Evolutionary conservation across 1,140 invertebrate species (phyloP).

Genomic region (Drosophila punjabiensis): DNA sequence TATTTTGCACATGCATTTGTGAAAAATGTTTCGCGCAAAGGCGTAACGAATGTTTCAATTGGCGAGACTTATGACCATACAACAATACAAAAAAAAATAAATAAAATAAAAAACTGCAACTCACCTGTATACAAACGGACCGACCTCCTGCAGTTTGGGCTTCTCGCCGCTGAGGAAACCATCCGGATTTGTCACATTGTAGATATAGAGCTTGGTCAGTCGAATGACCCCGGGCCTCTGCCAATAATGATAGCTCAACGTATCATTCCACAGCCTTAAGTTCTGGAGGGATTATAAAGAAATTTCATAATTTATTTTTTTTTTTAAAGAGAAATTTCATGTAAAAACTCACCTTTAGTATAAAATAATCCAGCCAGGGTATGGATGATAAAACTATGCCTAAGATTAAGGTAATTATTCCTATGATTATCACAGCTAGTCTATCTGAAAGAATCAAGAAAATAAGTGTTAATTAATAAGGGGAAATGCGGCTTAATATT

Average conservation of each 20-base stretch:
- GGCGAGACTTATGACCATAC: constrained; percentile 13
- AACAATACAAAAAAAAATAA: neutral
- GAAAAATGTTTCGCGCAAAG: constrained; percentile 49
- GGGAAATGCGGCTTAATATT: neutral
- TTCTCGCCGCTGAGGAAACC: constrained; percentile 93
- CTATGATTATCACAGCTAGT: constrained; percentile 91
- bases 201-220: constrained; percentile 95
- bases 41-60: constrained; percentile 59
- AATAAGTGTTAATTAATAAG: neutral
- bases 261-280: constrained; percentile 93
- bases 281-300: constrained; percentile 87
- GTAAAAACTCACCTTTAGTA: constrained; percentile 89
- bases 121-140: constrained; percentile 94
- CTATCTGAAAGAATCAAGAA: constrained; percentile 89
- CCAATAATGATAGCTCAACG: constrained; percentile 96
- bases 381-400: constrained; percentile 93
- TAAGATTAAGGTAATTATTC: constrained; percentile 91
- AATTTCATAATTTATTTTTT: neutral
- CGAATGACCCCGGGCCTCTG: constrained; percentile 95
- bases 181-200: constrained; percentile 94
- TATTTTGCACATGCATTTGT: constrained; percentile 17
- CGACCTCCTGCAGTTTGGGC: constrained; percentile 92
- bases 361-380: constrained; percentile 94
- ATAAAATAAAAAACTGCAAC: neutral
- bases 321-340: neutral